phyloP scores from a whole-genome alignment of 2,888 invertebrate species.

The Achlya flavicornis region DNA sequence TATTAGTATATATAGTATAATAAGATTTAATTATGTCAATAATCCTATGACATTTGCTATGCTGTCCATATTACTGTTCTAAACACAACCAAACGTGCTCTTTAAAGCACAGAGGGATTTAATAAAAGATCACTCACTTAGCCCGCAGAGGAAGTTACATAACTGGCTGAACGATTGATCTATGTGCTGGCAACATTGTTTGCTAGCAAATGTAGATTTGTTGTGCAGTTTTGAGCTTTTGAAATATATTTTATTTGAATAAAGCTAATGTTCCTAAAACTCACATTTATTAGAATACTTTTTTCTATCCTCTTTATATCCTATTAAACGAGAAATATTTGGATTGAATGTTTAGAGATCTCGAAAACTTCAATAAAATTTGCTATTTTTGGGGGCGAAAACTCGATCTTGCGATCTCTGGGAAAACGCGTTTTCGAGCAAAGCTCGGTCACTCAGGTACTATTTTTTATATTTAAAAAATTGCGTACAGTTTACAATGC shows the following conservation, averaged over 20 bases:
- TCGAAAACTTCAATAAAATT: too few species aligned
- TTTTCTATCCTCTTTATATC: too few species aligned
- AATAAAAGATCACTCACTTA: background rate
- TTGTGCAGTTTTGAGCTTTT: background rate
- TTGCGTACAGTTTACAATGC: too few species aligned
- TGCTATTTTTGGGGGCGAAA: too few species aligned
- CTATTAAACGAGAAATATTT: too few species aligned
- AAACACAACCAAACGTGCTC: background rate
- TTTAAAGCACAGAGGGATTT: background rate
- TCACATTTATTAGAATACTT: too few species aligned
- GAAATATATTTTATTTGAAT: background rate
- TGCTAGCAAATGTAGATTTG: background rate
- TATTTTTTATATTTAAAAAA: too few species aligned
- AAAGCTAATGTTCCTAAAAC: background rate
- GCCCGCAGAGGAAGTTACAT: background rate
- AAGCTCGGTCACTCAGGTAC: too few species aligned
- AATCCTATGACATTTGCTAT: background rate
- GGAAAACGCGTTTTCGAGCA: too few species aligned
- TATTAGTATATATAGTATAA: too few species aligned
- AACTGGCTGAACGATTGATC: background rate
- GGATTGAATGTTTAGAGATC: too few species aligned
- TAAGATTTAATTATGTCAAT: background rate
- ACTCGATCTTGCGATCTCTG: too few species aligned
- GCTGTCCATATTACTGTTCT: background rate
- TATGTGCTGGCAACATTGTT: background rate